Conservation (phyloP, 2,797 vertebrate species). For the Hypotaenidia philippensis region DNA sequence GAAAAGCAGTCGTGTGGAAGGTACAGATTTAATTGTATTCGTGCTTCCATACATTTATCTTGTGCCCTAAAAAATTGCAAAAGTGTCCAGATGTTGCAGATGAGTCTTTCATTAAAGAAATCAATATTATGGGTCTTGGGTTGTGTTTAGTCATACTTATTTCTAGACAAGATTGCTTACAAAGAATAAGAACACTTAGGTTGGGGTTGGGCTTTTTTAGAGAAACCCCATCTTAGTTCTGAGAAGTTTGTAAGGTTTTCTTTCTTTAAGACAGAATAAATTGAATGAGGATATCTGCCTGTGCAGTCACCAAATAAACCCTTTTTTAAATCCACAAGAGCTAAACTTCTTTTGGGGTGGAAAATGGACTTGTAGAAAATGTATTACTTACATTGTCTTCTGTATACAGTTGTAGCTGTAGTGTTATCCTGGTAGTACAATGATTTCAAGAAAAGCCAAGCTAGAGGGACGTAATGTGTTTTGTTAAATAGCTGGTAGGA, state of each 20-base stretch:
- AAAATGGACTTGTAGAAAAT: not conserved
- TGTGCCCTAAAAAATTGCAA: not conserved
- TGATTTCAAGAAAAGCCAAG: not conserved
- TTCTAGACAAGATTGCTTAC: not conserved
- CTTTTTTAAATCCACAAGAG: not conserved
- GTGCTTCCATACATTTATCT: not conserved
- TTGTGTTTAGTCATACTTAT: not conserved
- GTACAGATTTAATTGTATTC: not conserved
- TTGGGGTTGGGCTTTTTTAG: not conserved
- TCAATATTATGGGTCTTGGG: fast-evolving
- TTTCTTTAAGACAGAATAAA: not conserved
- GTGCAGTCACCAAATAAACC: not conserved
- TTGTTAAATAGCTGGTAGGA: not conserved
- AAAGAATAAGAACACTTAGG: not conserved
- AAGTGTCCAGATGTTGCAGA: not conserved
- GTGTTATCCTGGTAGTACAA: not conserved
- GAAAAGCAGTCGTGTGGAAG: not conserved
- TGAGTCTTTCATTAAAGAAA: not conserved
- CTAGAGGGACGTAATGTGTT: not conserved
- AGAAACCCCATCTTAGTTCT: not conserved
- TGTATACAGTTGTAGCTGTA: not conserved
- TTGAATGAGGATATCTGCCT: not conserved
- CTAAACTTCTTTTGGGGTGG: not conserved
- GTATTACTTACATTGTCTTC: not conserved
- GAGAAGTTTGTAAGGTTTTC: not conserved